Base-by-base conservation (phyloP, 2,113 vertebrate genomes). In the Calypte anna region DNA sequence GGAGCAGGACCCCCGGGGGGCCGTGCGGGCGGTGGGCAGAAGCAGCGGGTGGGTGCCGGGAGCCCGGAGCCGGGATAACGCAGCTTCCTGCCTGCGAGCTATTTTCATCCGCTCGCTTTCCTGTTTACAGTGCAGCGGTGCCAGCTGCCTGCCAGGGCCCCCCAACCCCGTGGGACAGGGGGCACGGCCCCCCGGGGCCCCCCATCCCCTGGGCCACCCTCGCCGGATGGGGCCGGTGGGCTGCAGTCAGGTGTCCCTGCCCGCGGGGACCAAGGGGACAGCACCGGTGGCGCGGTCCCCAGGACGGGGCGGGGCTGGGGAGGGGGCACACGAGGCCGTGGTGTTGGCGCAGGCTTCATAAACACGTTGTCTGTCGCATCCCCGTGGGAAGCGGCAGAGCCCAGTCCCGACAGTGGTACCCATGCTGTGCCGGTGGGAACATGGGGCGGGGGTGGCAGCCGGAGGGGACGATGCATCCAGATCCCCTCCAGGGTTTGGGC, bases 71-170 rank as follows among this genome's bases (percentile, higher is more conserved):
- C 85, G 64, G 95, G 94, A 96, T 86, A 87, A 76, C 21, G 10
- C 3, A 1, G 66, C 94, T 97, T 97, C 97, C 97, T 97, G 95
- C 93, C 81, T n/a, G 5, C 4, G 63, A 83, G 95, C 95, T 97
- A 97, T 97, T 97, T 97, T 97, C 94, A 96, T 95, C 95, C n/a
- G 38, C 86, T n/a, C 25, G 84, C n/a, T 97, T 97, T 97, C 96
- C 97, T 97, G 97, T 97, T 97, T 97, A 97, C 92, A 79, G 22
- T 3, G 1, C 10, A 0, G 88, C 2, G 1, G 81, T 93, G 92
- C 91, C 96, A 91, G 94, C 92, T 48, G 82, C 88, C 87, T 86
- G 89, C 73, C 70, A 69, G 94, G 69, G 76, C 69, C 83, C 88
- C 92, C 61, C 5, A 59, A 15, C 62, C 69, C 31, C 2, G 0